Evolutionary conservation across 1,140 invertebrate species (phyloP).

Genomic region (Dendrolimus punctatus): DNA sequence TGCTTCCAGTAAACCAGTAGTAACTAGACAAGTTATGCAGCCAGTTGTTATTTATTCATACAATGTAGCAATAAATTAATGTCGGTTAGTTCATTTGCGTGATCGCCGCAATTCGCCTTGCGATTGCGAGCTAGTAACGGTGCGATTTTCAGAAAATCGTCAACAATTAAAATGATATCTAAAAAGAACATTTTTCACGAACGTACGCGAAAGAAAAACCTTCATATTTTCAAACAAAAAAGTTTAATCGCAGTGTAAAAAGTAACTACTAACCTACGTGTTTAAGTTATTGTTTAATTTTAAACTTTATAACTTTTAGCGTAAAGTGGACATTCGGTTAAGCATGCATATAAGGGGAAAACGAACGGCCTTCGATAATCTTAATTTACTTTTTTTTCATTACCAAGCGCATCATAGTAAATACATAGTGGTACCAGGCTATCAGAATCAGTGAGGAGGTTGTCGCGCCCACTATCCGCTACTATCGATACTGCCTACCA

Average conservation of each 20-base stretch:
- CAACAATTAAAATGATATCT: slow-evolving; percentile 14
- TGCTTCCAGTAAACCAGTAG: no score
- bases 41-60: slow-evolving; percentile 14
- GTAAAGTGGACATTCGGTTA: no score
- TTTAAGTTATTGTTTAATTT: no score
- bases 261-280: no score
- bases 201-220: no score
- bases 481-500: slow-evolving; percentile 16
- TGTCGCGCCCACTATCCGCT: slow-evolving; percentile 23
- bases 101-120: slow-evolving; percentile 15
- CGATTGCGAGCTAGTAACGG: slow-evolving; percentile 9
- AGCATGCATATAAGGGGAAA: no score
- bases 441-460: slow-evolving; percentile 37
- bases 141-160: slow-evolving; percentile 17
- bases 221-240: no score
- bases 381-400: slow-evolving; percentile 49
- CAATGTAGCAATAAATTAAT: slow-evolving; percentile 12
- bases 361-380: slow-evolving; percentile 22
- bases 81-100: slow-evolving; percentile 18
- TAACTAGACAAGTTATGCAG: no score
- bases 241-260: no score
- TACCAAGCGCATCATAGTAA: slow-evolving; percentile 50
- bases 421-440: slow-evolving; percentile 64
- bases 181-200: no score
- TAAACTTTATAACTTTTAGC: no score